Conservation (phyloP, 2,888 invertebrate species). For the Cheilosia vulpina region DNA sequence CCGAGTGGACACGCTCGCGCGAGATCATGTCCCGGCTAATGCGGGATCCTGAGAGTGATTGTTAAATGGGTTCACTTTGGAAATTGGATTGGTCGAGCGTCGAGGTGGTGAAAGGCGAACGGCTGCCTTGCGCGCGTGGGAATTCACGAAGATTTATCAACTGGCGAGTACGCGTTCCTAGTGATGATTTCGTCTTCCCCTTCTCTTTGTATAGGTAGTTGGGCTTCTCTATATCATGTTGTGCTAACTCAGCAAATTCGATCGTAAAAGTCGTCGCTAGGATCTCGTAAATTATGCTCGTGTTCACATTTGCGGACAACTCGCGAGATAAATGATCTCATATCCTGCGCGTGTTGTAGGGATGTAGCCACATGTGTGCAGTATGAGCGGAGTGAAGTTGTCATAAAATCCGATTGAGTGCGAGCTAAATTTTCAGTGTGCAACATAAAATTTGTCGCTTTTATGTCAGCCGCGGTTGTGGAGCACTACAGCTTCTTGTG, state of each 20-base stretch:
- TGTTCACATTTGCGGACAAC: conserved; percentile 5
- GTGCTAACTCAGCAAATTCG: conserved; percentile 22
- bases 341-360: conserved; percentile 47
- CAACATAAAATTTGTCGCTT: conserved; percentile 69
- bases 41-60: conserved; percentile 53
- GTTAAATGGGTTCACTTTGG: conserved; percentile 65
- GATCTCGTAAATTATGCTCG: conserved; percentile 53
- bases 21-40: conserved; percentile 65
- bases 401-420: conserved; percentile 66
- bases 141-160: conserved; percentile 51
- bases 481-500: background rate
- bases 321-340: conserved; percentile 49
- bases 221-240: background rate
- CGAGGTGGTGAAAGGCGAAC: conserved; percentile 64
- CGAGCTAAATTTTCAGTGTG: conserved; percentile 37
- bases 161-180: conserved; percentile 11
- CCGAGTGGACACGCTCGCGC: conserved; percentile 63
- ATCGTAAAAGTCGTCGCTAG: conserved; percentile 57
- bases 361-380: background rate
- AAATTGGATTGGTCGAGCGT: conserved; percentile 66
- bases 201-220: background rate
- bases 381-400: conserved; percentile 3
- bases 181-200: background rate
- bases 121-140: conserved; percentile 62
- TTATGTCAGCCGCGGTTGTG: conserved; percentile 47